Evolutionary conservation across 2,888 invertebrate genomes (phyloP), one percentile per base, ranked within the genome.

Genomic region (Dasypogon diadema): DNA sequence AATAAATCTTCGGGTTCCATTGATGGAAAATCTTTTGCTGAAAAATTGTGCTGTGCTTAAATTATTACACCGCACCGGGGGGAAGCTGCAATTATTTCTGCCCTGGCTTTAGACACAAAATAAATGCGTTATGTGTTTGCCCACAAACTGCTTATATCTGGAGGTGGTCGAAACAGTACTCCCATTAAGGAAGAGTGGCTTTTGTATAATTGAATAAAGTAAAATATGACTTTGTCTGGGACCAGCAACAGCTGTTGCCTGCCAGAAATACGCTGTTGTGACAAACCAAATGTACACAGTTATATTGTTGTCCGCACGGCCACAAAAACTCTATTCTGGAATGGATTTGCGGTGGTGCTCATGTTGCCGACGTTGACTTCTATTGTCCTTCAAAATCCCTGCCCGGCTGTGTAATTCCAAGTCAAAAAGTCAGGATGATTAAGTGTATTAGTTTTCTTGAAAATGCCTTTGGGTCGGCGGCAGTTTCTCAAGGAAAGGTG

Each of bases 201-300:
- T 63, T 63, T 63, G 63, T 37, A 21, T 42, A 63, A 14, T 42
- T 60, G 34, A 60, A 60, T 34, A 60, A 26, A 46, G 63, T 63
- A 12, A 21, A 63, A 18, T 63, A 42, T 63, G 18, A 34, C 42
- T 42, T 30, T 42, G 42, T 42, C 42, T 18, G 63, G 18, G 63
- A 63, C 18, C 5, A 22, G 63, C 37, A 63, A 63, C 63, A 63
- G 63, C 63, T 63, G 63, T 42, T 21, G 22, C 21, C n/a, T 42
- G n/a, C n/a, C 30, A 2, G 16, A 22, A 37, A n/a, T 12, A 16
- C 12, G 37, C 42, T 63, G 63, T 74, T 77, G 75, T 77, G 74
- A 77, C 77, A 77, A 54, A 24, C 51, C 16, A 24, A 58, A 70
- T 65, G 75, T 60, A 77, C 72, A 77, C 76, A 76, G 65, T 55